Conservation (phyloP, 2,113 vertebrate genomes). For the Irena cyanogastra region DNA sequence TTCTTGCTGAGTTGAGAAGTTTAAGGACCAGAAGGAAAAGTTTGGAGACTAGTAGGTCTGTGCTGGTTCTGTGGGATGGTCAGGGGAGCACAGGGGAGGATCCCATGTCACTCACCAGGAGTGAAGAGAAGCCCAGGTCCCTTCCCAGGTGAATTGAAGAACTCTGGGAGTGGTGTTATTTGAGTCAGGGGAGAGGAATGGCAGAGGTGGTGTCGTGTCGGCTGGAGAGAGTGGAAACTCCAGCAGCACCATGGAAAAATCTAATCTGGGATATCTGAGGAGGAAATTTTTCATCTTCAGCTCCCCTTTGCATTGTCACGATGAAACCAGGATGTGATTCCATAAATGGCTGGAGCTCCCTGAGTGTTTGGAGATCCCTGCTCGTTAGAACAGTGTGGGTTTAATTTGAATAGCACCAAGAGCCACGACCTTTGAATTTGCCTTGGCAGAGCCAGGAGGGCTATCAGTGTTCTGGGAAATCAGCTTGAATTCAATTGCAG, state of each 20-base stretch:
- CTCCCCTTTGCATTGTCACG: background rate
- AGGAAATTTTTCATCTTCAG: background rate
- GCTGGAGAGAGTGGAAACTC: background rate
- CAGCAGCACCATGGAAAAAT: background rate
- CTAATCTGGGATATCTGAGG: background rate
- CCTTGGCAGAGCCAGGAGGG: background rate
- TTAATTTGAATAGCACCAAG: background rate
- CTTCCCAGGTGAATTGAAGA: background rate
- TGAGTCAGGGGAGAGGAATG: background rate
- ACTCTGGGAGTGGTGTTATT: fast-evolving
- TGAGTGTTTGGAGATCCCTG: background rate
- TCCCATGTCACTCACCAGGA: fast-evolving
- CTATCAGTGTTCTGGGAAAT: slow-evolving; percentile 17
- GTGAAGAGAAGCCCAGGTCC: background rate
- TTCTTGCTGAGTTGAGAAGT: background rate
- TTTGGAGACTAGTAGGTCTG: background rate
- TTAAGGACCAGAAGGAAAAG: background rate
- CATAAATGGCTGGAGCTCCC: background rate
- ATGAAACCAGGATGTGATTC: background rate
- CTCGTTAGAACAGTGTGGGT: background rate
- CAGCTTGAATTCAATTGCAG: background rate
- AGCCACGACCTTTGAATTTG: slow-evolving; percentile 13
- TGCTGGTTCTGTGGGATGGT: background rate
- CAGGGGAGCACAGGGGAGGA: background rate
- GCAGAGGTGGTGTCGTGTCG: background rate